Evolutionary conservation across 2,888 invertebrate species (phyloP).

Genomic region (Xiphydria camelus): DNA sequence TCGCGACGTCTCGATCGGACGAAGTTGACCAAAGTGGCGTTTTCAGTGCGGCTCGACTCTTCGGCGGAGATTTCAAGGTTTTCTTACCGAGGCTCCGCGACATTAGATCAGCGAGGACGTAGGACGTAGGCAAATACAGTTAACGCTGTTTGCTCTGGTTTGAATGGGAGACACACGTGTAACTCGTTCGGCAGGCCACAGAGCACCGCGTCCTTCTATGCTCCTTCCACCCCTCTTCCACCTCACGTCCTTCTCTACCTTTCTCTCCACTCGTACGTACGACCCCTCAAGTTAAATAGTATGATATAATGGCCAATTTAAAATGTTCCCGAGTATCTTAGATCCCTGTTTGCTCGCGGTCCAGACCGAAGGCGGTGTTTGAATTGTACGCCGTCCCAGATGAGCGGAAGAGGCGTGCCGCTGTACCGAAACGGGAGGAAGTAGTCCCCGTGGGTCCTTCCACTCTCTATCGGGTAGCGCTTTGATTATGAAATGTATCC

Average conservation of each 20-base stretch:
- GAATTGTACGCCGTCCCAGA: not conserved
- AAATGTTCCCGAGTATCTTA: constrained; percentile 55
- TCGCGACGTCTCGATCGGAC: no score
- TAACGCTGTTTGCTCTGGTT: constrained; percentile 52
- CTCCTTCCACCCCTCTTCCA: not conserved
- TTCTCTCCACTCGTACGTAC: not conserved
- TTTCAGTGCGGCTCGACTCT: no score
- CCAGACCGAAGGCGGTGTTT: constrained; percentile 4
- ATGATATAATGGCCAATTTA: constrained; percentile 59
- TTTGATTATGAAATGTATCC: no score
- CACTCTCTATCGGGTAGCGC: no score
- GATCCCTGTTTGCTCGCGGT: constrained; percentile 47
- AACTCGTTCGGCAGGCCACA: constrained; percentile 18
- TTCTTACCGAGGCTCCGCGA: no score
- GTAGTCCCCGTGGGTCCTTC: no score
- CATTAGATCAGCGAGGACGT: constrained; percentile 42
- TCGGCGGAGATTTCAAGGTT: no score
- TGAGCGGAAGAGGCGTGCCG: not conserved
- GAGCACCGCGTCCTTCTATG: not conserved
- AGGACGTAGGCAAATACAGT: constrained; percentile 54
- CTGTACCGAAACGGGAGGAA: no score
- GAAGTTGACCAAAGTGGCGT: no score
- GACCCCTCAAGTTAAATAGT: constrained; percentile 57
- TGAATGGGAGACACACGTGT: constrained; percentile 46
- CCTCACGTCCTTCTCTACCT: not conserved